Conservation (phyloP, 2,113 vertebrate genomes). For the Microcebus ravelobensis region DNA sequence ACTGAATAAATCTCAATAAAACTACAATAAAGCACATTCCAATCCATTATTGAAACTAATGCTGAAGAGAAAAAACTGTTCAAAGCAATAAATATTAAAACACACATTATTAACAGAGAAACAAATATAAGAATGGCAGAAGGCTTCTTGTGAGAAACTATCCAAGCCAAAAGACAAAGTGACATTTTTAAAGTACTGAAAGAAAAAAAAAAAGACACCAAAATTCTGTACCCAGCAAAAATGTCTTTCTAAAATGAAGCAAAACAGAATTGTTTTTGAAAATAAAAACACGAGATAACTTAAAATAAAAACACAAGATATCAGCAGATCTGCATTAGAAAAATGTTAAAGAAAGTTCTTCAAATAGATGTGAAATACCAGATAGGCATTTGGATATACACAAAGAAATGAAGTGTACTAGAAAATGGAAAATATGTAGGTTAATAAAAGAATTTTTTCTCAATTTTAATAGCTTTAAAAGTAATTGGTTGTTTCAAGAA, state of each 20-base stretch:
- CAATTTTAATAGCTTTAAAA: neutral
- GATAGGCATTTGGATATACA: neutral
- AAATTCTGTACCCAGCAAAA: neutral
- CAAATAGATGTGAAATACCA: neutral
- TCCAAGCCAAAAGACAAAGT: neutral
- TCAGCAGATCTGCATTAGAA: neutral
- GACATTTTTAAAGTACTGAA: neutral
- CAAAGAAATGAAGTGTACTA: neutral
- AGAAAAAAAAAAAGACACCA: neutral
- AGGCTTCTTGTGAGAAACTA: neutral
- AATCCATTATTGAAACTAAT: neutral
- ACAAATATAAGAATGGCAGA: neutral
- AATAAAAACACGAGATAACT: neutral
- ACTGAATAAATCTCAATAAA: neutral
- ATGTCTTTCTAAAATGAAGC: neutral
- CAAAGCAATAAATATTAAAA: neutral
- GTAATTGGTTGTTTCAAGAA: neutral
- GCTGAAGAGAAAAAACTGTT: neutral
- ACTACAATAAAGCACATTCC: neutral
- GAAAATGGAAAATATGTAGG: neutral
- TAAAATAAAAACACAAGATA: neutral
- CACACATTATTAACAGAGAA: neutral
- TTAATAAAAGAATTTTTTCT: neutral
- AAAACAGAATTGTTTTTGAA: neutral
- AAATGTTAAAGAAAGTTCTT: neutral